Percentiles rank a stretch among this genome's conserved stretches.
Conservation (phyloP, 2,797 vertebrate genomes). For the Eurystomus glaucurus region DNA sequence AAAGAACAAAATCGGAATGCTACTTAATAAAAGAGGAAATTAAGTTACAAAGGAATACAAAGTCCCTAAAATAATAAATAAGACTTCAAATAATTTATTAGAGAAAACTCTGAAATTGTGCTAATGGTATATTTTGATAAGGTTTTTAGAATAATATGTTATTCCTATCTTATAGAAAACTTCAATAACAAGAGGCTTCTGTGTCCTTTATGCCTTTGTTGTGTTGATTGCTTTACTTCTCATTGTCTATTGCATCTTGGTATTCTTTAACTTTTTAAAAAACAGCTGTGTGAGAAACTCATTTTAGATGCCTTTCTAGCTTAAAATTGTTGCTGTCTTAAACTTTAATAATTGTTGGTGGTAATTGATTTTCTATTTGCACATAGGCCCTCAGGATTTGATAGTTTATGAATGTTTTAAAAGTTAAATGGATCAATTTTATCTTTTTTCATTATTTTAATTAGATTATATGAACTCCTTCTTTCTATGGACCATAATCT, state of each 20-base stretch:
- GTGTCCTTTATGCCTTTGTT: not conserved
- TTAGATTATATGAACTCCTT: slow-evolving; percentile 19
- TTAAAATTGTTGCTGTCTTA: slow-evolving; percentile 8
- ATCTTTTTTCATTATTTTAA: slow-evolving; percentile 36
- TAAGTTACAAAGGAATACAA: slow-evolving; percentile 16
- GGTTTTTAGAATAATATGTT: not conserved
- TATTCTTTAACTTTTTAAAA: slow-evolving; percentile 12
- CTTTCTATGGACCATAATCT: slow-evolving; percentile 2
- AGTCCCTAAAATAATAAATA: not conserved
- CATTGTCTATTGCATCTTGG: not conserved
- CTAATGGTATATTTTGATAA: not conserved
- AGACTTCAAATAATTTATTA: slow-evolving; percentile 4
- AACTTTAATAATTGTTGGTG: slow-evolving; percentile 2
- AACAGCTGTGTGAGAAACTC: not conserved
- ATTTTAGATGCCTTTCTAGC: slow-evolving; percentile 29
- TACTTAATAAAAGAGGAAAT: slow-evolving; percentile 41
- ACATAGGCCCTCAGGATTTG: slow-evolving; percentile 5
- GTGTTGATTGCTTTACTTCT: not conserved
- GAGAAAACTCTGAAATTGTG: not conserved
- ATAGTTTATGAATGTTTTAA: slow-evolving; percentile 40
- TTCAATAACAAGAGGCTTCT: not conserved
- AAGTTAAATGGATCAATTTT: slow-evolving; percentile 31
- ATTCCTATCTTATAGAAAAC: not conserved
- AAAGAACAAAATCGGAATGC: slow-evolving; percentile 34
- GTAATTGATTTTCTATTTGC: slow-evolving; percentile 49